Evolutionary conservation across 1,140 invertebrate genomes (phyloP).

Genomic region (Lasioglossum baleicum): DNA sequence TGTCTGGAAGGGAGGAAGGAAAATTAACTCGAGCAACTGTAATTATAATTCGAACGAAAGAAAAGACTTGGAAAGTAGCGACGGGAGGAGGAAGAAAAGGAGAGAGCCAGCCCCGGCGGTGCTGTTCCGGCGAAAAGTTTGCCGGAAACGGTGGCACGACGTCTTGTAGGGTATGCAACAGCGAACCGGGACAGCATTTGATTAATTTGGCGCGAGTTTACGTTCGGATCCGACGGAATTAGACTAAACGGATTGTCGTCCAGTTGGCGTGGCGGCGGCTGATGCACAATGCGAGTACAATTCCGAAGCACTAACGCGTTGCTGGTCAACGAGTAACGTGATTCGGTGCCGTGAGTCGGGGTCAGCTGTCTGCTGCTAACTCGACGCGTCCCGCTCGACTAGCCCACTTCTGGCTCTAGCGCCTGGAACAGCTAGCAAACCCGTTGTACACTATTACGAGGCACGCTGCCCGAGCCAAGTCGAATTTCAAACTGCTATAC

Average conservation of each 20-base stretch:
- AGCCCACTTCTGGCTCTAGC: conserved; percentile 46
- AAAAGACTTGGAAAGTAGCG: conserved; percentile 31
- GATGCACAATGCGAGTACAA: conserved; percentile 74
- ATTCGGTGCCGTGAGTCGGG: conserved; percentile 71
- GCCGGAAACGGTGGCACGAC: not conserved
- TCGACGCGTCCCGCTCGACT: conserved; percentile 60
- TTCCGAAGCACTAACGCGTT: conserved; percentile 71
- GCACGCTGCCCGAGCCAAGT: conserved; percentile 22
- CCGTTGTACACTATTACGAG: conserved; percentile 4
- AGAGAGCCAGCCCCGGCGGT: too few species aligned
- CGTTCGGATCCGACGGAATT: conserved; percentile 71
- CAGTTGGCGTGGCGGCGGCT: conserved; percentile 53
- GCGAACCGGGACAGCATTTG: conserved; percentile 40
- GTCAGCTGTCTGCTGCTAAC: conserved; percentile 70
- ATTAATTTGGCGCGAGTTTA: conserved; percentile 66
- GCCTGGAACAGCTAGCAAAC: not conserved
- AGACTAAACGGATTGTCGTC: conserved; percentile 78
- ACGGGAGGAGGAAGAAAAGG: not conserved
- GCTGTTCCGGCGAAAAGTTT: not conserved
- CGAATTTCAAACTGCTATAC: conserved; percentile 39
- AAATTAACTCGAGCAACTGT: conserved; percentile 33
- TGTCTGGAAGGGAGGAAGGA: not conserved
- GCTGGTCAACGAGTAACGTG: conserved; percentile 73
- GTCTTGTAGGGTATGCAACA: not conserved
- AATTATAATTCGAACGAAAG: conserved; percentile 39